A percentile compares a stretch with the other conserved stretches of the same genome.
Evolutionary conservation across 1,140 invertebrate species (phyloP).

Genomic region (Acyrthosiphon pisum): DNA sequence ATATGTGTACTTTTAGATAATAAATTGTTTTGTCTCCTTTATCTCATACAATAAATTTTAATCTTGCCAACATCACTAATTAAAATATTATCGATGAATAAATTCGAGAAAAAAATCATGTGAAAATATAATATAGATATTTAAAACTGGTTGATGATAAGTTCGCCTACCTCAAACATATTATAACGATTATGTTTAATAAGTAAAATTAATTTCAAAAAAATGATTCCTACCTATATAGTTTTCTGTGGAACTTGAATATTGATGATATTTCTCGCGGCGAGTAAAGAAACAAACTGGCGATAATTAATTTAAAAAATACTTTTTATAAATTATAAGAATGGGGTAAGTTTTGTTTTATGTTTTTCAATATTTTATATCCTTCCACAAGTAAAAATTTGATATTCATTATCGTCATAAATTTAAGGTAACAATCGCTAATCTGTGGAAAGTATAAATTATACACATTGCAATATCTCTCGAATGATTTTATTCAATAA

Average conservation of each 20-base stretch:
- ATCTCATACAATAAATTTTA: neutral
- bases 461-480: neutral
- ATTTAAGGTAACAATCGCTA: neutral
- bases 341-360: neutral
- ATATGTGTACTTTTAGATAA: too few relatives aligned
- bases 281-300: neutral
- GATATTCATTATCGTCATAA: neutral
- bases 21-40: neutral
- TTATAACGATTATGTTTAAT: neutral
- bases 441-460: neutral
- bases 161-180: neutral
- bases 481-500: neutral
- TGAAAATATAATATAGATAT: too few relatives aligned
- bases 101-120: neutral
- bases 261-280: neutral
- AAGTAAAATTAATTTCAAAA: neutral
- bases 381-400: neutral
- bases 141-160: neutral
- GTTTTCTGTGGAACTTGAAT: neutral
- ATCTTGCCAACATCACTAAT: neutral
- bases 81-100: too few relatives aligned
- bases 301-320: neutral
- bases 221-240: neutral
- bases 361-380: neutral
- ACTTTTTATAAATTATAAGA: neutral